Percentiles rank a stretch among this genome's conserved stretches.
These are phyloP conservation scores for Chironomus striatipennis DNA, from an alignment of 1,140 invertebrate species.

Conservation along the genomic window DNA sequence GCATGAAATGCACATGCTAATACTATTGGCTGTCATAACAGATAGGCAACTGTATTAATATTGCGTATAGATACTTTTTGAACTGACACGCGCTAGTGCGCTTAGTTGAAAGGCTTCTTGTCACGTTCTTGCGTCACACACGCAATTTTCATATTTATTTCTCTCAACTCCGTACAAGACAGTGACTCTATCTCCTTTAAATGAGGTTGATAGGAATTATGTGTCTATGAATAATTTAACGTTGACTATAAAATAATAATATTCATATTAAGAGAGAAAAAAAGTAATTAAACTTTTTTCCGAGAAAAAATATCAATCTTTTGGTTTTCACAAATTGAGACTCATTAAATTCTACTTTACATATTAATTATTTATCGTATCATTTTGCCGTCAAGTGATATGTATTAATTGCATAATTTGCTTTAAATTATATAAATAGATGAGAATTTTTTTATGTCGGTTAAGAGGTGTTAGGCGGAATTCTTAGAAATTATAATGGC, in stretches of 20 bases:
- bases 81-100: background rate
- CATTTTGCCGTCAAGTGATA: background rate
- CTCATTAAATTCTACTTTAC: background rate
- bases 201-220: background rate
- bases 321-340: background rate
- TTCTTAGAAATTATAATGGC: no score
- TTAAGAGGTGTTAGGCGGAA: no score
- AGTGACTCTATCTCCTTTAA: background rate
- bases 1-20: background rate
- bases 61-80: background rate
- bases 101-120: background rate
- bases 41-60: conserved; percentile 2
- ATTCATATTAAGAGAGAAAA: no score
- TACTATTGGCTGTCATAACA: background rate
- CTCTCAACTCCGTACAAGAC: no score
- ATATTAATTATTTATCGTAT: conserved; percentile 4
- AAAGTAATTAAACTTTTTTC: background rate
- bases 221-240: background rate
- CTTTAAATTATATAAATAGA: no score
- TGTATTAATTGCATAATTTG: no score
- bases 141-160: background rate
- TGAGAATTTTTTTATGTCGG: no score
- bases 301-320: background rate
- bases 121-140: background rate
- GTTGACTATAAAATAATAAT: background rate